Evolutionary conservation across 2,888 invertebrate genomes (phyloP).

Genomic region (Synergus itoensis): DNA sequence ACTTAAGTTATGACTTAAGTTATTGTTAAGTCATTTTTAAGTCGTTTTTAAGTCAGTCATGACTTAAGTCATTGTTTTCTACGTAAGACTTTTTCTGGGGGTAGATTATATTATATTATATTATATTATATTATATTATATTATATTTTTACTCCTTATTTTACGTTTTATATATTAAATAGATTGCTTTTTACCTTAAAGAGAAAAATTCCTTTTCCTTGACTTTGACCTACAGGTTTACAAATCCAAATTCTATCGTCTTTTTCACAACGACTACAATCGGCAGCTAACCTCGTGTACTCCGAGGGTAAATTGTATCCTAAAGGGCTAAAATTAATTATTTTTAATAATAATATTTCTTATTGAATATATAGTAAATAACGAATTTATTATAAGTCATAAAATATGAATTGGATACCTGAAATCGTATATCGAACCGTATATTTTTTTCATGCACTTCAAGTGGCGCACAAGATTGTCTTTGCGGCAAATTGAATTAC

Average conservation of each 20-base stretch:
- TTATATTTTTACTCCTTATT: no score
- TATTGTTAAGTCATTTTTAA: no score
- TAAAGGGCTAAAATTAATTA: slow-evolving; percentile 82
- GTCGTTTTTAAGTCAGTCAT: no score
- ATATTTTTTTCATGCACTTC: slow-evolving; percentile 89
- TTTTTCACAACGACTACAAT: slow-evolving; percentile 82
- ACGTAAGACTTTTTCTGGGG: no score
- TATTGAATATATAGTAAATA: neutral
- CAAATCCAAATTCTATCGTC: slow-evolving; percentile 87
- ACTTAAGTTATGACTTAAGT: no score
- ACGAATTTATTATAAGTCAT: neutral
- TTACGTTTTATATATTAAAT: neutral
- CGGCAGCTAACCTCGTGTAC: slow-evolving; percentile 90
- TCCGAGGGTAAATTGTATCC: slow-evolving; percentile 91
- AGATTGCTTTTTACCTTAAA: slow-evolving; percentile 83
- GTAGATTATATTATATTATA: no score
- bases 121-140: no score
- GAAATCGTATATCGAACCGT: slow-evolving; percentile 90
- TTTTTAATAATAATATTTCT: neutral
- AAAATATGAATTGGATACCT: slow-evolving; percentile 79
- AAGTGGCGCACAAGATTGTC: slow-evolving; percentile 89
- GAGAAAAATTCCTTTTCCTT: slow-evolving; percentile 90
- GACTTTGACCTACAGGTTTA: slow-evolving; percentile 92
- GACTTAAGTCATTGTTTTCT: no score
- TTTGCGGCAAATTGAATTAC: slow-evolving; percentile 90